These are phyloP conservation scores for Petromus typicus DNA, from an alignment of 2,113 vertebrate genomes.

Conservation along the genomic window DNA sequence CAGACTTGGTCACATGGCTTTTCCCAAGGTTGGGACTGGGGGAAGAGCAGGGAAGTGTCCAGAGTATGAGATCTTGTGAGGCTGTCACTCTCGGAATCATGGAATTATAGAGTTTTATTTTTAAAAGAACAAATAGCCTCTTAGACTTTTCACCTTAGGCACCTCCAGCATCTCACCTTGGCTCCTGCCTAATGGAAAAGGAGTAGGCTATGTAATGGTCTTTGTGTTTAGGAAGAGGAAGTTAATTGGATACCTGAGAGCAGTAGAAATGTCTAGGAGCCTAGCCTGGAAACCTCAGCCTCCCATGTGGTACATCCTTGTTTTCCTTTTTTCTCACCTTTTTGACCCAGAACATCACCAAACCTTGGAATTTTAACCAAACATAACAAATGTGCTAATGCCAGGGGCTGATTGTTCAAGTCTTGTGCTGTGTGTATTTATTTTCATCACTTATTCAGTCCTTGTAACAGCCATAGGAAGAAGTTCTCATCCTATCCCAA, in stretches of 20 bases:
- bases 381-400: background rate
- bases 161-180: background rate
- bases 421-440: rapidly evolving
- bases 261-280: background rate
- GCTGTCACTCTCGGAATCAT: background rate
- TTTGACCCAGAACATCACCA: background rate
- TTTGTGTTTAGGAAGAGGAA: background rate
- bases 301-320: background rate
- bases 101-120: background rate
- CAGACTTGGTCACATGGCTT: background rate
- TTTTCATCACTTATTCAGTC: background rate
- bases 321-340: background rate
- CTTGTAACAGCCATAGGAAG: background rate
- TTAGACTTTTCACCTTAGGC: background rate
- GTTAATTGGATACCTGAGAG: background rate
- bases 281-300: background rate
- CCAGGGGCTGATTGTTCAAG: background rate
- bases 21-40: background rate
- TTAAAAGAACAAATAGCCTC: background rate
- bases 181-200: background rate
- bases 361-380: background rate
- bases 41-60: background rate
- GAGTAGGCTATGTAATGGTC: background rate
- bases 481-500: background rate
- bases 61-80: background rate